These are phyloP conservation scores for Pectinophora gossypiella DNA, from an alignment of 1,140 invertebrate species.

Conservation along the genomic window DNA sequence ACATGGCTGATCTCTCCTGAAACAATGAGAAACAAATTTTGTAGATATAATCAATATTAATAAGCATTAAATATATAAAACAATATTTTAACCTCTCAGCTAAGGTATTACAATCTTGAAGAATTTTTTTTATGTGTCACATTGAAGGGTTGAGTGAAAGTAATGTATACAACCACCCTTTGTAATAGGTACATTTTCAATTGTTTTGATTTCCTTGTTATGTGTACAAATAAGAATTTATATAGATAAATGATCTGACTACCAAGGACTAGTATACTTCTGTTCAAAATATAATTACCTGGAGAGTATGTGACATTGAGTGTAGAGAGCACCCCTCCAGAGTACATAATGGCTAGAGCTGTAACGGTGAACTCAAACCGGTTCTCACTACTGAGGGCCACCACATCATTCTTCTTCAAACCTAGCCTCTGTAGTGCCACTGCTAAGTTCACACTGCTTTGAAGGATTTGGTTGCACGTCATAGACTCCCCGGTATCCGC, in stretches of 20 bases:
- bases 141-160: too few species aligned
- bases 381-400: slow-evolving; percentile 75
- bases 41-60: too few species aligned
- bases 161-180: too few species aligned
- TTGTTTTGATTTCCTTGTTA: too few species aligned
- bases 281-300: slow-evolving; percentile 43
- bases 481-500: slow-evolving; percentile 58
- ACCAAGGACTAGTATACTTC: too few species aligned
- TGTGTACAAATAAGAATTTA: too few species aligned
- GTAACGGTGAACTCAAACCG: slow-evolving; percentile 70
- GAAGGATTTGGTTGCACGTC: slow-evolving; percentile 61
- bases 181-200: too few species aligned
- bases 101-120: too few species aligned
- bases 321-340: slow-evolving; percentile 66
- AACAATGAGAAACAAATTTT: slow-evolving; percentile 19
- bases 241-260: too few species aligned
- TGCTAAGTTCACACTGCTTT: slow-evolving; percentile 69
- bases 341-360: slow-evolving; percentile 58
- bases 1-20: slow-evolving; percentile 80
- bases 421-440: slow-evolving; percentile 51
- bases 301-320: slow-evolving; percentile 75
- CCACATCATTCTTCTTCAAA: slow-evolving; percentile 68
- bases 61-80: too few species aligned
- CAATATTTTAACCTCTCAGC: too few species aligned
- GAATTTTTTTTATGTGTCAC: too few species aligned